These are phyloP conservation scores for Trissoscelio sp. DNA, from an alignment of 2,888 invertebrate genomes.

Conservation along the genomic window DNA sequence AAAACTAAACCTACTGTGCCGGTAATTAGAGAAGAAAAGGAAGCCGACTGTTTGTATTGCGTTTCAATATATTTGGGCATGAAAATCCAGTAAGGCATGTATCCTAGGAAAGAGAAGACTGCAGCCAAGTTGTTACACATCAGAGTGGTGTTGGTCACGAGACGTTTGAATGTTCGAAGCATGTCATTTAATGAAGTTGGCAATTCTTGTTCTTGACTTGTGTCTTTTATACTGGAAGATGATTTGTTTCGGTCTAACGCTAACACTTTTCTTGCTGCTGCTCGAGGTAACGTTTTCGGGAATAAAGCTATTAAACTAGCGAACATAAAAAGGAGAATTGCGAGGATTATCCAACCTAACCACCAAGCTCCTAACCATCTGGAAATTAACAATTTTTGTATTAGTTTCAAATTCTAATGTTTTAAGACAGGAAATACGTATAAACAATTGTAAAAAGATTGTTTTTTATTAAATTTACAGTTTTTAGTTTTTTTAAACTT, in stretches of 20 bases:
- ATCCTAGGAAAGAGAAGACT: constrained; percentile 89
- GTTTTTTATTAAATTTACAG: no score
- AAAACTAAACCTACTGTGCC: constrained; percentile 89
- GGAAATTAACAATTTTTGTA: constrained; percentile 8
- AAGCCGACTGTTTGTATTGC: constrained; percentile 90
- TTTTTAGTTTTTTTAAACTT: no score
- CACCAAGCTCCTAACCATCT: constrained; percentile 94
- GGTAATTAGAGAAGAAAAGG: constrained; percentile 89
- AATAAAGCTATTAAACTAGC: constrained; percentile 88
- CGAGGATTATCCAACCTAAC: constrained; percentile 89
- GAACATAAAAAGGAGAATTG: constrained; percentile 85
- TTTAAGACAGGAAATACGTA: no score
- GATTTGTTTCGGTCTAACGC: constrained; percentile 80
- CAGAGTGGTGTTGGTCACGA: constrained; percentile 87
- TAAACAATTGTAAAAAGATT: no score
- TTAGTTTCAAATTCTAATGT: no score
- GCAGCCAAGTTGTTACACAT: constrained; percentile 90
- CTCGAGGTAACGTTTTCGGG: constrained; percentile 88
- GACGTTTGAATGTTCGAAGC: constrained; percentile 86
- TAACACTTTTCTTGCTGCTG: constrained; percentile 85
- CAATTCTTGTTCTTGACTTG: constrained; percentile 75
- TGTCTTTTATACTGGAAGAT: constrained; percentile 74
- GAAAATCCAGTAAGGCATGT: constrained; percentile 91
- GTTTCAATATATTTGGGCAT: constrained; percentile 93
- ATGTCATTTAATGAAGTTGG: constrained; percentile 85